Percentiles rank a stretch among this genome's conserved stretches.
These are phyloP conservation scores for Autographa gamma DNA, from an alignment of 2,888 invertebrate genomes.

Conservation along the genomic window DNA sequence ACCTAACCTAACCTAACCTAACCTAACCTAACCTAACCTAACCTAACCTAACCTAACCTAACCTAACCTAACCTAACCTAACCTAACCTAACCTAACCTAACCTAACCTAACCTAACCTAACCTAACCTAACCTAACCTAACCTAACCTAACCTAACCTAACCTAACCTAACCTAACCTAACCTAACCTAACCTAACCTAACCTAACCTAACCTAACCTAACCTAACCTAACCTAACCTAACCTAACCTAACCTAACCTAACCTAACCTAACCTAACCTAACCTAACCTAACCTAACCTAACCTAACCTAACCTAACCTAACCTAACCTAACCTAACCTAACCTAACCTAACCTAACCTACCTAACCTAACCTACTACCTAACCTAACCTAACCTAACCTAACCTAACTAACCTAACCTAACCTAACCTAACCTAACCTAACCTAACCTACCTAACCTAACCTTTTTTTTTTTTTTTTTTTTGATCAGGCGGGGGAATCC, in stretches of 20 bases:
- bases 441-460: too few species aligned
- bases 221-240: constrained; percentile 29
- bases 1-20: constrained; percentile 30
- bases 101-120: constrained; percentile 36
- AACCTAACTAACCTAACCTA: constrained; percentile 20
- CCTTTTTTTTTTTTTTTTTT: too few species aligned
- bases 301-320: constrained; percentile 36
- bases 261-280: constrained; percentile 28
- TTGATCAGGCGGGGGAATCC: too few species aligned
- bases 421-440: too few species aligned
- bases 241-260: constrained; percentile 38
- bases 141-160: constrained; percentile 48
- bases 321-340: constrained; percentile 28
- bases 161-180: constrained; percentile 44
- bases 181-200: constrained; percentile 40
- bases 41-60: constrained; percentile 24
- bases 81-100: constrained; percentile 43
- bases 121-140: constrained; percentile 43
- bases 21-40: constrained; percentile 35
- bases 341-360: background rate
- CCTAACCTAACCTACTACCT: constrained; percentile 40
- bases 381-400: constrained; percentile 39
- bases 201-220: constrained; percentile 31
- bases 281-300: constrained; percentile 34
- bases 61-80: constrained; percentile 48